These are phyloP conservation scores for Empidonax alnorum DNA, from an alignment of 2,113 vertebrate species.

Conservation along the genomic window DNA sequence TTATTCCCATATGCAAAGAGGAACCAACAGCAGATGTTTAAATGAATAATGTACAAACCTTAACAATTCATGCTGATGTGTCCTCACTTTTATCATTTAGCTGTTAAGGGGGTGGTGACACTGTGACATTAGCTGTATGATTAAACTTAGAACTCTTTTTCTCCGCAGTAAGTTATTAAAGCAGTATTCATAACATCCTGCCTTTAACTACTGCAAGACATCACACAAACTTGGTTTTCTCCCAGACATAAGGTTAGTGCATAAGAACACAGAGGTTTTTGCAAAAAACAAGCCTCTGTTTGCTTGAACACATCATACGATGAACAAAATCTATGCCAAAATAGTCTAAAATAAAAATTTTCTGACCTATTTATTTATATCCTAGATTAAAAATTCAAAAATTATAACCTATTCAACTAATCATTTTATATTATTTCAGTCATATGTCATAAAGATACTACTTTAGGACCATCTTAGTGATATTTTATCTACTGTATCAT, in stretches of 20 bases:
- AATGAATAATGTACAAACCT: conserved; percentile 81
- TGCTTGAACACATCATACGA: neutral
- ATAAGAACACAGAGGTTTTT: neutral
- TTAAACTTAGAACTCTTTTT: conserved; percentile 44
- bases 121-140: conserved; percentile 2
- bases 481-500: neutral
- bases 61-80: conserved; percentile 68
- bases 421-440: neutral
- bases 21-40: conserved; percentile 77
- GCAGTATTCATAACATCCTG: conserved; percentile 30
- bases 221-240: neutral
- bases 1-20: conserved; percentile 73
- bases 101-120: conserved; percentile 39
- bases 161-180: conserved; percentile 45
- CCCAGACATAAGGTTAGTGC: neutral
- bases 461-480: neutral
- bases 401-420: neutral
- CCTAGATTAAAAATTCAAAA: neutral
- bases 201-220: neutral
- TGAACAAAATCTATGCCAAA: neutral
- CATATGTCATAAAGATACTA: neutral
- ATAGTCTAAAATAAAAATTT: neutral
- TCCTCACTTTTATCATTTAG: conserved; percentile 64
- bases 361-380: neutral
- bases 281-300: neutral